A percentile compares a stretch with the other conserved stretches of the same genome.
Evolutionary conservation across 1,140 invertebrate genomes (phyloP).

Genomic region (Pemphigus obesinymphae): DNA sequence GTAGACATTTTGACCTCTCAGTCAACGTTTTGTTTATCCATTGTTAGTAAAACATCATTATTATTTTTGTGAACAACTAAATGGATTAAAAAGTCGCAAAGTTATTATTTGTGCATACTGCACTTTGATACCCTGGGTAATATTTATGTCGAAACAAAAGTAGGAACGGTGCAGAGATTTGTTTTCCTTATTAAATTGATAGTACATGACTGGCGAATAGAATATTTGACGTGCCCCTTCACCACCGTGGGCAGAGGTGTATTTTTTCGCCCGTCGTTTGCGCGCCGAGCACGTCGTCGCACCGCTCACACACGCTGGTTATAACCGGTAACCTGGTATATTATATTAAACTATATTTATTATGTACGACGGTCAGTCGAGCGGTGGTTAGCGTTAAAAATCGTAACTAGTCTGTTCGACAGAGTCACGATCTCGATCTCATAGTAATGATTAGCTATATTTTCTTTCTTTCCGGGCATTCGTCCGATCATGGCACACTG

Average conservation of each 20-base stretch:
- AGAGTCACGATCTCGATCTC: conserved; percentile 37
- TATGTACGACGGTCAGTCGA: background rate
- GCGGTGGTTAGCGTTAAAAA: background rate
- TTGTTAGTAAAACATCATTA: too few relatives aligned
- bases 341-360: too few relatives aligned
- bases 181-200: too few relatives aligned
- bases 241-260: background rate
- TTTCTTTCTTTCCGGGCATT: background rate
- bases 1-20: too few relatives aligned
- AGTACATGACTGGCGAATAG: background rate
- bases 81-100: too few relatives aligned
- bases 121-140: too few relatives aligned
- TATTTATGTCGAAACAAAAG: too few relatives aligned
- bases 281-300: background rate
- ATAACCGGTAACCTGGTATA: too few relatives aligned
- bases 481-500: background rate
- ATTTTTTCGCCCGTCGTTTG: background rate
- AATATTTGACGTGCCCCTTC: background rate
- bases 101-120: too few relatives aligned
- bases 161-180: too few relatives aligned
- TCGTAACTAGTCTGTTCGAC: conserved; percentile 16
- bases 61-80: too few relatives aligned
- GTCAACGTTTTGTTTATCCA: too few relatives aligned
- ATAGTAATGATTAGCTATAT: conserved; percentile 8
- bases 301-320: background rate